phyloP scores from a whole-genome alignment of 2,113 vertebrate species.

The Pungitius pungitius region DNA sequence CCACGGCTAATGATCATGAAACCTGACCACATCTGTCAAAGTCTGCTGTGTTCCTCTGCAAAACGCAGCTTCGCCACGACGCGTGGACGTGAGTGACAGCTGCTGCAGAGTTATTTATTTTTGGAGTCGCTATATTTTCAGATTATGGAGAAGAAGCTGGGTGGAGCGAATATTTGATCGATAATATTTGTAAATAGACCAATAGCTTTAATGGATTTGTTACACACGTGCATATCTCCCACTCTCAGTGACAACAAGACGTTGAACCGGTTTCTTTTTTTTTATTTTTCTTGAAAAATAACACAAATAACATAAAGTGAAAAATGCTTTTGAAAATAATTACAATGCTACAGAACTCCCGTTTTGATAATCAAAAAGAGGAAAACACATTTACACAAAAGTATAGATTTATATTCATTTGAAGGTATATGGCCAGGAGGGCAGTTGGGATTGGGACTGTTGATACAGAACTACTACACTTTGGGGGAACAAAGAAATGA shows the following conservation, averaged over 20 bases:
- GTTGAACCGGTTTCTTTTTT: conserved; percentile 36
- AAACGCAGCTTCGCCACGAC: not conserved
- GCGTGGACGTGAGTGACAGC: not conserved
- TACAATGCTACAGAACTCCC: conserved; percentile 81
- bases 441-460: conserved; percentile 54
- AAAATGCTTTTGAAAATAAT: conserved; percentile 82
- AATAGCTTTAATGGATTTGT: too few relatives aligned
- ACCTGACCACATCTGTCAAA: conserved; percentile 24
- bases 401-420: conserved; percentile 80
- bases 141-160: conserved; percentile 52
- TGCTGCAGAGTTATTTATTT: conserved; percentile 36
- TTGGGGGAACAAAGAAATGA: conserved; percentile 56
- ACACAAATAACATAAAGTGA: conserved; percentile 76
- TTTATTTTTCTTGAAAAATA: conserved; percentile 82
- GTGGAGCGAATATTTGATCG: conserved; percentile 44
- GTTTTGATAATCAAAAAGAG: conserved; percentile 72
- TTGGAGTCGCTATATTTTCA: conserved; percentile 65
- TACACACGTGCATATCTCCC: not conserved
- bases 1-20: not conserved
- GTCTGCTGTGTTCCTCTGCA: too few relatives aligned
- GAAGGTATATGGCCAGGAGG: conserved; percentile 67
- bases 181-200: too few relatives aligned
- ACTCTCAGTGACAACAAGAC: not conserved
- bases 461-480: conserved; percentile 67
- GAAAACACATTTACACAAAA: conserved; percentile 83